phyloP scores from a whole-genome alignment of 2,888 invertebrate genomes.

The Coelinius sp. region DNA sequence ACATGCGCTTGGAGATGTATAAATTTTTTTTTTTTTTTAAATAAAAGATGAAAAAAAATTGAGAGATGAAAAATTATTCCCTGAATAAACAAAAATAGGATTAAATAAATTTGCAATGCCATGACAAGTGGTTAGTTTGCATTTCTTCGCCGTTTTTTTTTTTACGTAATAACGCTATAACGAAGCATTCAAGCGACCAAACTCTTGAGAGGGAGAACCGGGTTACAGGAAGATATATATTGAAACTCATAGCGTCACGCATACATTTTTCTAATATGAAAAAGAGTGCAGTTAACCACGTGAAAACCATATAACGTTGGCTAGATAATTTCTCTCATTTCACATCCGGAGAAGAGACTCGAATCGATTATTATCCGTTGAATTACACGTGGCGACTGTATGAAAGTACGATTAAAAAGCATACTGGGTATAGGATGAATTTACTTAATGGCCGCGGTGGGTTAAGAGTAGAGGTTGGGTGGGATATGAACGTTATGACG shows the following conservation, averaged over 20 bases:
- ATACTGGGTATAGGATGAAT: conserved; percentile 46
- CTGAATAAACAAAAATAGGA: no score
- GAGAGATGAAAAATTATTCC: conserved; percentile 30
- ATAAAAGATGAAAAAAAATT: conserved; percentile 35
- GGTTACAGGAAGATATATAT: conserved; percentile 10
- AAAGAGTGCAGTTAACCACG: not conserved
- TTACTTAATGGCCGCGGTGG: conserved; percentile 48
- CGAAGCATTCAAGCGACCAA: not conserved
- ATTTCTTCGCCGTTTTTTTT: conserved; percentile 62
- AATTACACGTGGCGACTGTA: conserved; percentile 37
- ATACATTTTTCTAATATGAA: conserved; percentile 29
- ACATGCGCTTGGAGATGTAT: no score
- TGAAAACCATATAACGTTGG: conserved; percentile 30
- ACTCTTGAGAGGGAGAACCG: not conserved
- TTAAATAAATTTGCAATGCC: no score
- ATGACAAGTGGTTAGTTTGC: no score
- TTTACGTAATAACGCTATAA: conserved; percentile 61
- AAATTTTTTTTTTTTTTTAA: conserved; percentile 29
- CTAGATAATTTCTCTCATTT: conserved; percentile 37
- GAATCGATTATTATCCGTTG: conserved; percentile 38
- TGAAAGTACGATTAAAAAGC: conserved; percentile 46
- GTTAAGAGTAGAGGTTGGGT: conserved; percentile 41
- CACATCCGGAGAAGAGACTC: conserved; percentile 23
- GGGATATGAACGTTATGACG: conserved; percentile 46
- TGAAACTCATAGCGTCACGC: conserved; percentile 42